Evolutionary conservation across 2,888 invertebrate genomes (phyloP), one percentile per base, ranked within the genome.

Genomic region (Eupithecia subfuscata): DNA sequence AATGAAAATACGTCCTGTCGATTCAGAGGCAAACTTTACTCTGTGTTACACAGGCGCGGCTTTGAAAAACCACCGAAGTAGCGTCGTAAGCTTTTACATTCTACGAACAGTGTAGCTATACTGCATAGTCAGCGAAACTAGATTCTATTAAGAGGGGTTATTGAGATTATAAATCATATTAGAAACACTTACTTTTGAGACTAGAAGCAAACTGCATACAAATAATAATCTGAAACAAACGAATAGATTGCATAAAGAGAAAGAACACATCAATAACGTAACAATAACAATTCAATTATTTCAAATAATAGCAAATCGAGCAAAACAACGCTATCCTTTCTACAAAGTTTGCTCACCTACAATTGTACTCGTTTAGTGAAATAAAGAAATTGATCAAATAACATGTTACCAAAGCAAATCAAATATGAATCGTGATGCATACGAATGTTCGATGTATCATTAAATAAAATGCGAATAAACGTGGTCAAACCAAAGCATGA

Each of bases 221-320:
- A 91, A 78, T 78, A 92, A 80, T 70, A 89, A 89, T 83, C 94
- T 94, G 91, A 78, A 94, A 94, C 86, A 91, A 90, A 82, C n/a
- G 14, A 60, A 60, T 37, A 7, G 6, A 37, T 25, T 14, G 60
- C 22, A 12, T 22, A 37, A 37, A 4, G 5, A 5, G 37, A 37
- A 12, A 60, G 12, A 25, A 60, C 25, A 60, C 25, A 60, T 12
- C 14, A 60, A 60, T 60, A 25, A 22, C 52, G 11, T 22, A 22
- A 56, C 22, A 12, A 12, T 12, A 56, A 52, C 52, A 52, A 25
- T 60, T 60, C 25, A 25, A 25, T 60, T 14, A 60, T 12, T 60
- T 22, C 12, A 56, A 56, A 56, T 22, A 16, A 68, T 71, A 48
- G 16, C 52, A 40, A 30, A 65, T 70, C 22, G 9, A 69, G 12